phyloP scores from a whole-genome alignment of 2,113 vertebrate species.

The Ictidomys tridecemlineatus region DNA sequence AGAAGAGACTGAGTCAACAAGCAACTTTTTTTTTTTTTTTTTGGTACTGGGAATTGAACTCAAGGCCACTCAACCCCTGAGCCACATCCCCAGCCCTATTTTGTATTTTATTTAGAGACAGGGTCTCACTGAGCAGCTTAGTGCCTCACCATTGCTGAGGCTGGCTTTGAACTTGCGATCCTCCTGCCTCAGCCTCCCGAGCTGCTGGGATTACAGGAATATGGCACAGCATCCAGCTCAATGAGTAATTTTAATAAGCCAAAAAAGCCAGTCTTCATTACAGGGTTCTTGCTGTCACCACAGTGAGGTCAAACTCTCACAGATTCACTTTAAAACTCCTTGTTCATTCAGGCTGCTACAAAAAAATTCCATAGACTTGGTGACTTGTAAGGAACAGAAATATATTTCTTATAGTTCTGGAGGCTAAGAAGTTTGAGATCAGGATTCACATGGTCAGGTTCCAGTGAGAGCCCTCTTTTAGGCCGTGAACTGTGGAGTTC shows the following conservation, averaged over 20 bases:
- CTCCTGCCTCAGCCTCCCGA: too few relatives aligned
- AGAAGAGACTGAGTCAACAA: not conserved
- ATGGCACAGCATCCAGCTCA: not conserved
- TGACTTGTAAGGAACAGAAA: not conserved
- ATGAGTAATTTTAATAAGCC: not conserved
- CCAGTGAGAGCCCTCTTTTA: not conserved
- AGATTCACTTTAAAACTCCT: not conserved
- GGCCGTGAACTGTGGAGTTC: not conserved
- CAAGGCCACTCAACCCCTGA: too few relatives aligned
- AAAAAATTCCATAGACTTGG: not conserved
- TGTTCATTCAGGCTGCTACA: not conserved
- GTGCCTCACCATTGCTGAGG: too few relatives aligned
- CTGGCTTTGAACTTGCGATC: too few relatives aligned
- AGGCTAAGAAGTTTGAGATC: not conserved
- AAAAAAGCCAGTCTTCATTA: not conserved
- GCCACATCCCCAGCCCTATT: too few relatives aligned
- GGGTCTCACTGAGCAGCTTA: too few relatives aligned
- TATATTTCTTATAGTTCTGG: not conserved
- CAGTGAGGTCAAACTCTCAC: not conserved
- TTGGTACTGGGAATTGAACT: too few relatives aligned
- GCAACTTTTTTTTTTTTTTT: not conserved
- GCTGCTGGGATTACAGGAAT: too few relatives aligned
- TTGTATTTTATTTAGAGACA: too few relatives aligned
- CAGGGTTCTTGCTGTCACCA: not conserved
- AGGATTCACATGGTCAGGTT: not conserved